These are phyloP conservation scores for Oscheius sp. DNA, from an alignment of 2,888 invertebrate genomes.

Conservation along the genomic window DNA sequence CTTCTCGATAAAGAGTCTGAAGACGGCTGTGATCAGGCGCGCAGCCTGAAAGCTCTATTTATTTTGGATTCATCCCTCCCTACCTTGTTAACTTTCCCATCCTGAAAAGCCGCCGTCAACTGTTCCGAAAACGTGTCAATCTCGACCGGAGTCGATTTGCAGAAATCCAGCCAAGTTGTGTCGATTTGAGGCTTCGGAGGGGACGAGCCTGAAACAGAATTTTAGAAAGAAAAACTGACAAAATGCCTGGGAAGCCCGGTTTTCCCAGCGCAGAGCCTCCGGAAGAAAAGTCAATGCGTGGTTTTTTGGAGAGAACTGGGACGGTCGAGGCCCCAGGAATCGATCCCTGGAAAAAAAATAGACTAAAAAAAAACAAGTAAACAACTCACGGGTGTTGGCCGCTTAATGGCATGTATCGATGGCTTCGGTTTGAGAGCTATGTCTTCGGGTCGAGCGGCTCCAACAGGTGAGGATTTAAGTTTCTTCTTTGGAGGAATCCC, in stretches of 20 bases:
- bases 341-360: slow-evolving; percentile 2
- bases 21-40: slow-evolving; percentile 16
- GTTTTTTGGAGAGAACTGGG: slow-evolving; percentile 22
- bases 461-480: slow-evolving; percentile 6
- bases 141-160: slow-evolving; percentile 20
- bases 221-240: not conserved
- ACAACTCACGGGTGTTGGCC: not conserved
- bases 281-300: slow-evolving; percentile 21
- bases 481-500: slow-evolving; percentile 9
- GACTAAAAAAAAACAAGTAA: not conserved
- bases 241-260: not conserved
- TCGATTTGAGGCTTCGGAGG: slow-evolving; percentile 21
- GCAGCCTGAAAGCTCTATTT: slow-evolving; percentile 5
- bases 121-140: slow-evolving; percentile 23
- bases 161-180: slow-evolving; percentile 32
- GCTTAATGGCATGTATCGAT: slow-evolving; percentile 23
- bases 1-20: slow-evolving; percentile 34
- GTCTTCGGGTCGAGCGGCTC: slow-evolving; percentile 31
- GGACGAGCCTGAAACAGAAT: not conserved
- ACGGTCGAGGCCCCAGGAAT: slow-evolving; percentile 10
- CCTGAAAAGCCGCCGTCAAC: slow-evolving; percentile 17
- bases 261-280: not conserved
- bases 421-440: slow-evolving; percentile 35
- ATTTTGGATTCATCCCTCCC: not conserved
- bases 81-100: slow-evolving; percentile 34